These are phyloP conservation scores for Cyaniris semiargus DNA, from an alignment of 2,888 invertebrate species.

Conservation along the genomic window DNA sequence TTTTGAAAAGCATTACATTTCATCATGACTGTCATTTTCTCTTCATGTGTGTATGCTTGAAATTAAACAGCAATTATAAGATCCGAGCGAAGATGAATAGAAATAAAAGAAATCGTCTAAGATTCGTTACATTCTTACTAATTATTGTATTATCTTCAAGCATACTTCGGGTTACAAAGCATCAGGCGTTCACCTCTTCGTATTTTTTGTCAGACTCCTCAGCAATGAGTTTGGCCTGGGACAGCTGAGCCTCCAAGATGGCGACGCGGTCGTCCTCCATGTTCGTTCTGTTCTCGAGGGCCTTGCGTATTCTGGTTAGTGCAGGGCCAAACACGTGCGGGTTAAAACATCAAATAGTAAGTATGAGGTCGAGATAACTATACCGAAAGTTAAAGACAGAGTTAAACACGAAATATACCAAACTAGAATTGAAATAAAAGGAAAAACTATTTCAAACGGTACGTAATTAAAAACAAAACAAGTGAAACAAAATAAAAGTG, in stretches of 20 bases:
- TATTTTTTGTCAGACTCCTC: conserved; percentile 99
- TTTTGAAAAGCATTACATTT: neutral
- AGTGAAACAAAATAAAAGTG: neutral
- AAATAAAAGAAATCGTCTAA: neutral
- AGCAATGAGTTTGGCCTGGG: conserved; percentile 99
- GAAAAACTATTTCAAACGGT: neutral
- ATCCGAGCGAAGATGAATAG: neutral
- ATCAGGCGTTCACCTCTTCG: conserved; percentile 92
- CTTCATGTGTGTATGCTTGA: neutral
- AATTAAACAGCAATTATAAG: conserved; percentile 16
- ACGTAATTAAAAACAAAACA: neutral
- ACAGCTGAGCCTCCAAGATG: conserved; percentile 97
- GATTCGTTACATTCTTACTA: neutral
- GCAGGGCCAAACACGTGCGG: conserved; percentile 79
- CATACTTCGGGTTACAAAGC: conserved; percentile 30
- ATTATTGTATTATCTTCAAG: conserved; percentile 7
- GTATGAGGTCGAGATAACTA: conserved; percentile 19
- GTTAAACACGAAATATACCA: conserved; percentile 7
- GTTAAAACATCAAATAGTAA: conserved; percentile 69
- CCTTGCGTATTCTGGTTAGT: conserved; percentile 95
- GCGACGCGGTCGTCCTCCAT: conserved; percentile 99
- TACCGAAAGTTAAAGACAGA: conserved; percentile 5
- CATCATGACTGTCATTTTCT: conserved; percentile 17
- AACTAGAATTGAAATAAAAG: neutral
- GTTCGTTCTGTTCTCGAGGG: conserved; percentile 98